Percentiles rank a stretch among this genome's conserved stretches.
Conservation (phyloP, 2,113 vertebrate genomes). For the Python bivittatus region DNA sequence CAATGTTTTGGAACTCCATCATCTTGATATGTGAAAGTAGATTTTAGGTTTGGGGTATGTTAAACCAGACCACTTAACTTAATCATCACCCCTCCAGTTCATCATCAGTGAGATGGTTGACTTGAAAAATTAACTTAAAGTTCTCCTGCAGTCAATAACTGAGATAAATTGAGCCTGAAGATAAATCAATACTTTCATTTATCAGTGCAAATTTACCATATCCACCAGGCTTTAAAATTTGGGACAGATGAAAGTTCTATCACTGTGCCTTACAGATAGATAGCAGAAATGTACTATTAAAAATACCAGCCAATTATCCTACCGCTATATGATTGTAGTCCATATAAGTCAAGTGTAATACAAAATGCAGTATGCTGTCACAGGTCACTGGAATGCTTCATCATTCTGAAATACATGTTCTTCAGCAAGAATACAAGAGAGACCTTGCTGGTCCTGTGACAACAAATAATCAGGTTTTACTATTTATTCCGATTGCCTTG, state of each 20-base stretch:
- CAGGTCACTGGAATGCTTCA: background rate
- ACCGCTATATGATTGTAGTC: background rate
- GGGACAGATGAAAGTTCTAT: background rate
- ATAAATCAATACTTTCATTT: conserved; percentile 9
- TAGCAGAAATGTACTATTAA: background rate
- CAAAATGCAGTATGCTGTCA: background rate
- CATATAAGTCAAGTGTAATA: background rate
- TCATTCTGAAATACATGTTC: background rate
- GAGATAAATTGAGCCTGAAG: conserved; percentile 1
- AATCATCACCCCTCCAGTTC: background rate
- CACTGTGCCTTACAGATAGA: background rate
- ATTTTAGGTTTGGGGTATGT: background rate
- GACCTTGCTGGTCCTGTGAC: too few species aligned
- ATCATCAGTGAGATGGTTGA: background rate
- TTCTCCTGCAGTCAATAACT: background rate
- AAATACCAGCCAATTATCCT: background rate
- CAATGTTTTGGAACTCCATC: background rate
- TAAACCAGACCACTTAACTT: background rate
- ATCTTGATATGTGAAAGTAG: background rate
- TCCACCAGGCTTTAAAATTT: background rate
- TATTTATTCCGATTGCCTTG: background rate
- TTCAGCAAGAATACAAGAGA: background rate
- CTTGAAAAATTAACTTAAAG: background rate
- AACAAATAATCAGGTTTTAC: background rate
- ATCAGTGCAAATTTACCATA: background rate